Base-by-base conservation (phyloP, 2,888 invertebrate species). In the Hipparchia sbordonii region DNA sequence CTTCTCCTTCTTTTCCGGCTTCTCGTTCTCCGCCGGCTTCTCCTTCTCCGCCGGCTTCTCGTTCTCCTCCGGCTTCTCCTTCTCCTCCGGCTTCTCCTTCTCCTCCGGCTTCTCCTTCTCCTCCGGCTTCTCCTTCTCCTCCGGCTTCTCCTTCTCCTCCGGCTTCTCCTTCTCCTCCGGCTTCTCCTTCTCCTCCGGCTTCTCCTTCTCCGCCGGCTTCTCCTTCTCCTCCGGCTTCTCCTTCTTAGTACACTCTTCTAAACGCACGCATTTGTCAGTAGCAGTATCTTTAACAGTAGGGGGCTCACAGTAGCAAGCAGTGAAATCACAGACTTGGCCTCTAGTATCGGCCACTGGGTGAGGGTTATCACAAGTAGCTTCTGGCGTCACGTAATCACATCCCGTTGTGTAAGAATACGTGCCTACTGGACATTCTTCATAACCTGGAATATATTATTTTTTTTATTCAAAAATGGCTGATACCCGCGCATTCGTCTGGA, bases 331-430 rank as follows among this genome's bases (percentile, higher is more conserved):
- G 45, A 86, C 46, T 0, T 2, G 45, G 0, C 72, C 78, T 2
- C 69, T 1, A 6, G 13, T 66, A 6, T 73, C 66, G 0, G 79
- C 79, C 1, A 66, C 2, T 0, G 89, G 89, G 2, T 82, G 74
- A 0, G 88, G 89, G 7, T 84, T 75, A 0, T 83, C 83, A 71
- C 91, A 91, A 0, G 87, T 88, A 0, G 90, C 70, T 71, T 91
- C 89, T 0, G 87, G 88, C 0, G 70, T 81, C 51, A 77, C 51
- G 0, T 39, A 13, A 3, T 82, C 78, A 67, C 91, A 91, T 2
- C 83, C 87, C 0, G 74, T 77, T 0, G 80, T 62, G 67, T 81
- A 82, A 0, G 78, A 76, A 6, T 77, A 78, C 3, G 83, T 83
- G 3, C 83, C 83, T 39, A 72, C 79, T 57, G 79, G 80, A 63